Evolutionary conservation across 2,797 vertebrate genomes (phyloP), one percentile per base, ranked within the genome.

Genomic region (Malacoctenus gilli): DNA sequence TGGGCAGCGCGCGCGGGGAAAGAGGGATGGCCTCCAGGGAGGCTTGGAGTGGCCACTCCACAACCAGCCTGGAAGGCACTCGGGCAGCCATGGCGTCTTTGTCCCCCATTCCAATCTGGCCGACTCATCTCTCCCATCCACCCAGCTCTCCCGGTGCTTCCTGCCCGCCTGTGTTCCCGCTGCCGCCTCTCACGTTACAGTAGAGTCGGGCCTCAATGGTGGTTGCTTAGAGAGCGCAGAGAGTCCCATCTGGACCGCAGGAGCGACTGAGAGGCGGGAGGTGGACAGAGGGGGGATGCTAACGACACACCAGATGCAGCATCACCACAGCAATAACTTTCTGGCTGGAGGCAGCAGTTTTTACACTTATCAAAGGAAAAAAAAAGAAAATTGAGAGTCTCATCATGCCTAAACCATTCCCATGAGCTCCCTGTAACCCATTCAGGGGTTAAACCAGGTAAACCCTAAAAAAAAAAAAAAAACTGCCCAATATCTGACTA

Each of bases 61-160:
- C 31, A 9, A 72, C 64, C 80, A 80, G 72, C 64, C 77, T 77
- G 74, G 66, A 72, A 76, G 74, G 56, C 76, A 68, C 53, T 83
- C 68, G 44, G 73, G 63, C 78, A 75, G 63, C 76, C 63, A 20
- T 22, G 59, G 66, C 38, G 76, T 66, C 72, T 85, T 87, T 85
- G 82, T 86, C 75, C 74, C 59, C 38, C 60, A 7, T 60, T 81
- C 81, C 82, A 87, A 87, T 82, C 79, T 85, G 81, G 77, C 73
- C 68, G 70, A 61, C 68, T 64, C 75, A 67, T 83, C 62, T 60
- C 55, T 67, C 53, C 72, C 71, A 68, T 70, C 62, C 67, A 61
- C 58, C 57, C 41, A 64, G 72, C 70, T 56, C 50, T 71, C 40
- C 70, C 68, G 57, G 61, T 30, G 48, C 67, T 66, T 74, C 73